Conservation (phyloP, 2,888 invertebrate genomes). For the Pachycephus smyrnensis region DNA sequence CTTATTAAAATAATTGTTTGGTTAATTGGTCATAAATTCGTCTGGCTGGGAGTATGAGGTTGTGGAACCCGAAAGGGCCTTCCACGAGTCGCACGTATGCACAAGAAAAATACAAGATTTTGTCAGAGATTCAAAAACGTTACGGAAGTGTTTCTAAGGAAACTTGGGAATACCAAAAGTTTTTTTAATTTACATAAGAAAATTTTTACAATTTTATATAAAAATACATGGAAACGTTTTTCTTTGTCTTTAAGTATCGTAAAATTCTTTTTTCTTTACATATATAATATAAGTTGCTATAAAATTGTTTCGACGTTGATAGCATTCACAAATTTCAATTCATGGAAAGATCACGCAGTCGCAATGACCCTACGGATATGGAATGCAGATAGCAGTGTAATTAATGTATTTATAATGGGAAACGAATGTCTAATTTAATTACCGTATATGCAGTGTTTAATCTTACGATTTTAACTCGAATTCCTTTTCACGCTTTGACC, state of each 20-base stretch:
- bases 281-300: neutral
- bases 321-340: neutral
- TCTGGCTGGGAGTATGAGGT: constrained; percentile 12
- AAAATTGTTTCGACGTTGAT: neutral
- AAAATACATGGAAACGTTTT: neutral
- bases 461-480: neutral
- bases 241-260: neutral
- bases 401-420: constrained; percentile 3
- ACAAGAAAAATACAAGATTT: neutral
- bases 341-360: neutral
- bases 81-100: neutral
- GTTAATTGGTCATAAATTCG: constrained; percentile 28
- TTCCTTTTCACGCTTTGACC: neutral
- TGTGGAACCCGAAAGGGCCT: neutral
- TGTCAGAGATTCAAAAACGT: neutral
- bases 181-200: neutral
- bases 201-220: neutral
- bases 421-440: constrained; percentile 1
- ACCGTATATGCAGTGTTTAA: neutral
- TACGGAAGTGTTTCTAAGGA: neutral
- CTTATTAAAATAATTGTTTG: constrained; percentile 28
- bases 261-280: neutral
- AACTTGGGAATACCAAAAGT: neutral
- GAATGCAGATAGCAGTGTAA: constrained; percentile 1
- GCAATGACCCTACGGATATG: neutral